phyloP scores from a whole-genome alignment of 1,140 invertebrate genomes.

The Formica exsecta region DNA sequence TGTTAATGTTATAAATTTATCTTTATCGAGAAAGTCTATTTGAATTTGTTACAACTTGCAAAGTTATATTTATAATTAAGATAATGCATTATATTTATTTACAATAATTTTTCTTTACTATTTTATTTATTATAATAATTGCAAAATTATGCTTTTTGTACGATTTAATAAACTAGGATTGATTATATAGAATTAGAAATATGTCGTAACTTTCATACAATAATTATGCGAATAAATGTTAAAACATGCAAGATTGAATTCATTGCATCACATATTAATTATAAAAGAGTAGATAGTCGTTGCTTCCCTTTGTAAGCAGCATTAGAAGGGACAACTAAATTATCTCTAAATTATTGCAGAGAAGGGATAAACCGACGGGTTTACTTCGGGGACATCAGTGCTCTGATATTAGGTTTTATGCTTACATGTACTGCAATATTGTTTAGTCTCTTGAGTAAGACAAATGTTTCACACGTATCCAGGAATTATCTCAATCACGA shows the following conservation, averaged over 20 bases:
- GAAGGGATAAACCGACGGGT: constrained; percentile 53
- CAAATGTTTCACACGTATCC: constrained; percentile 14
- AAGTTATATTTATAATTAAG: not conserved
- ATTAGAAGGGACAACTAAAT: constrained; percentile 50
- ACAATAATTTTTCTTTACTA: not conserved
- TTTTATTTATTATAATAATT: not conserved
- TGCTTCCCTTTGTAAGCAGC: not conserved
- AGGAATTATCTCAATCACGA: constrained; percentile 22
- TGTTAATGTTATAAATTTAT: constrained; percentile 8
- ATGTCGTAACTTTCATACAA: not conserved
- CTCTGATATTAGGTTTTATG: constrained; percentile 39
- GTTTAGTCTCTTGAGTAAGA: constrained; percentile 54
- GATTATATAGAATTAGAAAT: not conserved
- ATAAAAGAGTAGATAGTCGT: not conserved
- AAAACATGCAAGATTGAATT: not conserved
- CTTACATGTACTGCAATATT: constrained; percentile 34
- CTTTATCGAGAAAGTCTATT: not conserved
- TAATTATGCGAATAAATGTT: constrained; percentile 11
- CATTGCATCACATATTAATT: not conserved
- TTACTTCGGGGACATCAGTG: constrained; percentile 39
- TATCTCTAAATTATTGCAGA: constrained; percentile 59
- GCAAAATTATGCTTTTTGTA: not conserved
- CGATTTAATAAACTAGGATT: not conserved
- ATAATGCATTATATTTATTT: not conserved
- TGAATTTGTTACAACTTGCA: not conserved